Percentiles rank a stretch among this genome's conserved stretches.
Conservation (phyloP, 2,888 invertebrate genomes). For the Drosophila lacicola region DNA sequence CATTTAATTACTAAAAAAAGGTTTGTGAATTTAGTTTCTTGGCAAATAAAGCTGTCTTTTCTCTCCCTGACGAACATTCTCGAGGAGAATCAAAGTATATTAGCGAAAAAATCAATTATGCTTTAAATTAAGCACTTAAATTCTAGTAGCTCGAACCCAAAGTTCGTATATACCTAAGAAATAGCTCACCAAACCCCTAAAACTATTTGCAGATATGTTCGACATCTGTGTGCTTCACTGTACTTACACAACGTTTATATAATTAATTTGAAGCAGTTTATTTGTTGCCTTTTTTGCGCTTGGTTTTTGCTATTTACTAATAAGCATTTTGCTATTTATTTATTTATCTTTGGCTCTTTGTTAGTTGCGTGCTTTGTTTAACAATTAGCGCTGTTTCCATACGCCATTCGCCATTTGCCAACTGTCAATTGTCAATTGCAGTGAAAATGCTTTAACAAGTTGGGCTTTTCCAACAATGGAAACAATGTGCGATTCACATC, state of each 20-base stretch:
- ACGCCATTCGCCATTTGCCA: slow-evolving; percentile 40
- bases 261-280: slow-evolving; percentile 32
- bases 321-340: slow-evolving; percentile 35
- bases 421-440: slow-evolving; percentile 3
- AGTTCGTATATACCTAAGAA: too few relatives aligned
- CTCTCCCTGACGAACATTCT: too few relatives aligned
- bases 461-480: slow-evolving; percentile 18
- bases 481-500: slow-evolving; percentile 30
- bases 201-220: neutral
- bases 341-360: slow-evolving; percentile 22
- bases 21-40: too few relatives aligned
- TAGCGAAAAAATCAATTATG: too few relatives aligned
- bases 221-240: neutral
- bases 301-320: slow-evolving; percentile 21
- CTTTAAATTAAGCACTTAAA: too few relatives aligned
- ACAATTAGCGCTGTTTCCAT: slow-evolving; percentile 62
- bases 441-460: neutral
- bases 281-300: slow-evolving; percentile 31
- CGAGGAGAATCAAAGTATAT: too few relatives aligned
- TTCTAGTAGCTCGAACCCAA: too few relatives aligned
- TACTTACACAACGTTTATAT: slow-evolving; percentile 20
- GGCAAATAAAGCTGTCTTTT: too few relatives aligned
- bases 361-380: slow-evolving; percentile 57
- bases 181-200: too few relatives aligned
- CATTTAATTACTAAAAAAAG: too few relatives aligned